phyloP scores from a whole-genome alignment of 2,113 vertebrate genomes.

The Nasalis larvatus region DNA sequence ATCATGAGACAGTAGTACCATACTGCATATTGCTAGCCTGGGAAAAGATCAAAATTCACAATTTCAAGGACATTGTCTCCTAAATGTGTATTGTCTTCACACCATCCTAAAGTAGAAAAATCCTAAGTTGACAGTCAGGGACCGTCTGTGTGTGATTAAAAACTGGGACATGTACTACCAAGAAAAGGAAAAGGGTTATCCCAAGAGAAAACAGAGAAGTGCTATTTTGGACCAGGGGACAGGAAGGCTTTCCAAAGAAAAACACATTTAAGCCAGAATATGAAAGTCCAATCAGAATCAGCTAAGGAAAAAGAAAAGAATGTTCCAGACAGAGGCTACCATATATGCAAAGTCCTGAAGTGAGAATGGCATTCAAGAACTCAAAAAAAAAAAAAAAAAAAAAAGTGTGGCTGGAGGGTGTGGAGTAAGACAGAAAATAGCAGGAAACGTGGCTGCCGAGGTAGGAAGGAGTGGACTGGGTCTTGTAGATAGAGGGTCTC shows the following conservation, averaged over 20 bases:
- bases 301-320: neutral
- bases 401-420: neutral
- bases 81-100: neutral
- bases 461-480: too few species aligned
- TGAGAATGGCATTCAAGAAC: neutral
- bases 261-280: neutral
- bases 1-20: neutral
- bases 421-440: neutral
- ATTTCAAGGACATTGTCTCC: neutral
- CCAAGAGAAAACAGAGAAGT: neutral
- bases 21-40: neutral
- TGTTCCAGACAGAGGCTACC: neutral
- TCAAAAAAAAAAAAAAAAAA: neutral
- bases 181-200: neutral
- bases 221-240: neutral
- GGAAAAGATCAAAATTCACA: neutral
- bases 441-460: neutral
- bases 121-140: neutral
- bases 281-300: neutral
- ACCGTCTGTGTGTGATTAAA: neutral
- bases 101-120: neutral
- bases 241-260: neutral
- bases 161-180: neutral
- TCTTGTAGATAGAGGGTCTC: too few species aligned
- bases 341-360: neutral